Percentiles rank a stretch among this genome's conserved stretches.
These are phyloP conservation scores for Drosophila robusta DNA, from an alignment of 2,888 invertebrate species.

Conservation along the genomic window DNA sequence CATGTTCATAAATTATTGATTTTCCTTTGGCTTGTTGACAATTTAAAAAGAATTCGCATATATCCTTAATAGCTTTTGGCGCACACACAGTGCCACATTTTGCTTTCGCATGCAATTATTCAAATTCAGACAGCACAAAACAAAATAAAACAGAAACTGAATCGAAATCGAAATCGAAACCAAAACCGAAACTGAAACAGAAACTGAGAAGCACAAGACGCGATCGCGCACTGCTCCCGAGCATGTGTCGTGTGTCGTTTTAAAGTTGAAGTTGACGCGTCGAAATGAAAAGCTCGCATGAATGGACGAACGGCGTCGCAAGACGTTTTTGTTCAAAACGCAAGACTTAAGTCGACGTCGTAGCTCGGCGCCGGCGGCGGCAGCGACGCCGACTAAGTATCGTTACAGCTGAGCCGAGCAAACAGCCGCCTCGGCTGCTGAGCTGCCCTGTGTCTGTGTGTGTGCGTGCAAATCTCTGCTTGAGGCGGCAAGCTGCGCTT, in stretches of 20 bases:
- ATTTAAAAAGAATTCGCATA: conserved; percentile 11
- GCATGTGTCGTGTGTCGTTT: conserved; percentile 78
- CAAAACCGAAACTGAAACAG: conserved; percentile 15
- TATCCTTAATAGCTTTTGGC: conserved; percentile 29
- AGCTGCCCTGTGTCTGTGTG: conserved; percentile 13
- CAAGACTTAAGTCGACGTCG: conserved; percentile 68
- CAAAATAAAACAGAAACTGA: conserved; percentile 8
- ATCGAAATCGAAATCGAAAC: conserved; percentile 12
- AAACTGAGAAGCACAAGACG: conserved; percentile 36
- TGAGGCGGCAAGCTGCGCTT: conserved; percentile 16
- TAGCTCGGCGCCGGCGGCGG: conserved; percentile 24
- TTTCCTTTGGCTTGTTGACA: conserved; percentile 2
- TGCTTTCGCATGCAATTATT: conserved; percentile 19
- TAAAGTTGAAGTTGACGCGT: conserved; percentile 83
- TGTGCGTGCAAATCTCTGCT: conserved; percentile 46
- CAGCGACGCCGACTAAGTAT: conserved; percentile 71
- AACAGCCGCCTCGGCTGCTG: conserved; percentile 29
- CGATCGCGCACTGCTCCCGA: conserved; percentile 77
- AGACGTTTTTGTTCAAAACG: conserved; percentile 84
- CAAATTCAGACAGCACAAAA: conserved; percentile 24
- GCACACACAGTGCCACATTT: conserved; percentile 23
- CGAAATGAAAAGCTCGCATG: conserved; percentile 85
- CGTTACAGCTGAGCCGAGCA: conserved; percentile 45
- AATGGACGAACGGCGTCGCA: conserved; percentile 83
- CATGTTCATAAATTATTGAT: conserved; percentile 34